phyloP scores from a whole-genome alignment of 2,797 vertebrate genomes.

The Phrynocephalus guinanensis region DNA sequence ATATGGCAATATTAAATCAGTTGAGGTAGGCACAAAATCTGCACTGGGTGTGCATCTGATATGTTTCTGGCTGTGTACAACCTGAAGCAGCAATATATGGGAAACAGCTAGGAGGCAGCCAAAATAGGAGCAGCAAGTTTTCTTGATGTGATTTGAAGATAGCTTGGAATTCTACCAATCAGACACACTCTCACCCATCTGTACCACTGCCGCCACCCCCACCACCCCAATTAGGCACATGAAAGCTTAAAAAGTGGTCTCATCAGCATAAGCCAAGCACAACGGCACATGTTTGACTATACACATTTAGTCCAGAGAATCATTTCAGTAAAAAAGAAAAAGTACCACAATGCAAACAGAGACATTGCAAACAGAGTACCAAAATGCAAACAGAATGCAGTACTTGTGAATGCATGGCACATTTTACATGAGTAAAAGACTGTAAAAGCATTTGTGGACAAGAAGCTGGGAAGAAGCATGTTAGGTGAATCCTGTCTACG shows the following conservation, averaged over 20 bases:
- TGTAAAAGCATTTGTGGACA: not conserved
- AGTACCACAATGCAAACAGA: conserved; percentile 12
- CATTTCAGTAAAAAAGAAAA: not conserved
- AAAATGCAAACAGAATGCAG: conserved; percentile 15
- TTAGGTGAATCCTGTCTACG: not conserved
- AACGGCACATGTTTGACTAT: not conserved
- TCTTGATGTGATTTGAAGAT: not conserved
- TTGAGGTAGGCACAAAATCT: not conserved
- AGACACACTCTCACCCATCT: not conserved
- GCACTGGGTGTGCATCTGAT: not conserved
- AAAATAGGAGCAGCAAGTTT: not conserved
- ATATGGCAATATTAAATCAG: not conserved
- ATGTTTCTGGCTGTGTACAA: not conserved
- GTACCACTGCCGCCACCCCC: not conserved
- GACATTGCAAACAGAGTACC: not conserved
- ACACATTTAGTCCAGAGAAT: not conserved
- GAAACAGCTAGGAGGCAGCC: no score
- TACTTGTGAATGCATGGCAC: not conserved
- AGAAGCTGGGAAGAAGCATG: not conserved
- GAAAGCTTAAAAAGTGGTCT: not conserved
- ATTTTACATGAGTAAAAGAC: not conserved
- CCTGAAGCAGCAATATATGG: not conserved
- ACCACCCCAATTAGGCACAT: not conserved
- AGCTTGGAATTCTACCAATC: not conserved
- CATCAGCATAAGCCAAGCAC: not conserved